phyloP scores from a whole-genome alignment of 2,797 vertebrate genomes.

The Danionella dracula region DNA sequence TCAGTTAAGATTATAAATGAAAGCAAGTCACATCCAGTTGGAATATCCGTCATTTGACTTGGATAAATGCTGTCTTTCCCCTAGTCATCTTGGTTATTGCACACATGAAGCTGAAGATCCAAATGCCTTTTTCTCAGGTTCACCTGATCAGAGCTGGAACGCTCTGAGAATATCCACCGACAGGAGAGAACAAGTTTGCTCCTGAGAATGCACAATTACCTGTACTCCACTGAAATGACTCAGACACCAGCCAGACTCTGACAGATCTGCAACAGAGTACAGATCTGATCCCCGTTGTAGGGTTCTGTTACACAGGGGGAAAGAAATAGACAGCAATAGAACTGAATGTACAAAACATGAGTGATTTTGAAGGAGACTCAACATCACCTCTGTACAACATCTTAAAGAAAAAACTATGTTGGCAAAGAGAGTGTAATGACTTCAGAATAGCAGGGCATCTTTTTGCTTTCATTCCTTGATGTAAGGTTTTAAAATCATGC shows the following conservation, averaged over 20 bases:
- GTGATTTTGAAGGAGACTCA: too few species aligned
- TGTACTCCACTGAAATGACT: conserved; percentile 19
- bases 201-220: conserved; percentile 25
- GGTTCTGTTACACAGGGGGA: conserved; percentile 1
- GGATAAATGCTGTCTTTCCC: neutral
- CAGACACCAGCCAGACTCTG: conserved; percentile 40
- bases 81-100: conserved; percentile 2
- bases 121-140: conserved; percentile 23
- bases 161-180: conserved; percentile 12
- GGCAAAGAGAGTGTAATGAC: too few species aligned
- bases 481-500: too few species aligned
- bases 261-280: conserved; percentile 38
- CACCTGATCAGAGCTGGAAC: conserved; percentile 16
- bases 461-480: too few species aligned
- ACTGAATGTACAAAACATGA: conserved; percentile 19
- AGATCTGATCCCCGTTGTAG: conserved; percentile 29
- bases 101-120: conserved; percentile 1
- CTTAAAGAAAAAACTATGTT: too few species aligned
- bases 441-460: too few species aligned
- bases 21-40: neutral
- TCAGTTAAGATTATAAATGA: too few species aligned
- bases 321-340: neutral
- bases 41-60: neutral
- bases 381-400: too few species aligned
- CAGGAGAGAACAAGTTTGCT: neutral